These are phyloP conservation scores for Mirza zaza DNA, from an alignment of 2,113 vertebrate species.

Conservation along the genomic window DNA sequence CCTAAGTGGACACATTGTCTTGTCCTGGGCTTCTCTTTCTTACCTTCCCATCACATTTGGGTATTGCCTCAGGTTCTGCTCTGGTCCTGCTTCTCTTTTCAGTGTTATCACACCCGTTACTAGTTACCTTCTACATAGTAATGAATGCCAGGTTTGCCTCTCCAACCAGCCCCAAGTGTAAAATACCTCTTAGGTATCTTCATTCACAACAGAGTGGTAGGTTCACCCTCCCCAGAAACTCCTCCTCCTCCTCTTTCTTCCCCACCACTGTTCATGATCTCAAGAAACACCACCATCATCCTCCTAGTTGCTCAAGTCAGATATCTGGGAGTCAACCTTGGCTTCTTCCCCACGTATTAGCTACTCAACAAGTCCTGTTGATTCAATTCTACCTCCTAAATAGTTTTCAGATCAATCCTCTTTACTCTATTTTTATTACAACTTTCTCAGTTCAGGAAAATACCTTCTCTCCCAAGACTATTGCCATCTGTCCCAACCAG, in stretches of 20 bases:
- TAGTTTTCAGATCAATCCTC: not conserved
- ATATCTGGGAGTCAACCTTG: not conserved
- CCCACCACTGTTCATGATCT: not conserved
- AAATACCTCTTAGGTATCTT: not conserved
- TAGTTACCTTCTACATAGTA: not conserved
- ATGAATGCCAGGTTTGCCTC: not conserved
- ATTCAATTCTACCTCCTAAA: not conserved
- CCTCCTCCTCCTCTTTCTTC: not conserved
- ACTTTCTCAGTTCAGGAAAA: not conserved
- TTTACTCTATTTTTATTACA: not conserved
- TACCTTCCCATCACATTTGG: not conserved
- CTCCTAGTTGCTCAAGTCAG: not conserved
- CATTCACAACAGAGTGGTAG: not conserved
- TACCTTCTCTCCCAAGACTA: not conserved
- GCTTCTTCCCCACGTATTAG: not conserved
- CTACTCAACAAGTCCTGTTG: not conserved
- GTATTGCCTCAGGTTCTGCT: not conserved
- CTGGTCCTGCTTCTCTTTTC: not conserved
- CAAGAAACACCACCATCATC: not conserved
- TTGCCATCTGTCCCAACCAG: not conserved
- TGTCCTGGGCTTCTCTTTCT: not conserved
- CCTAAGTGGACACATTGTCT: not conserved
- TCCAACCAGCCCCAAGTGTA: not conserved
- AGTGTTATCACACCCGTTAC: not conserved
- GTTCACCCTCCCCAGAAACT: not conserved